Base-by-base conservation (phyloP, 2,797 vertebrate species). In the Craterocephalus amniculus region DNA sequence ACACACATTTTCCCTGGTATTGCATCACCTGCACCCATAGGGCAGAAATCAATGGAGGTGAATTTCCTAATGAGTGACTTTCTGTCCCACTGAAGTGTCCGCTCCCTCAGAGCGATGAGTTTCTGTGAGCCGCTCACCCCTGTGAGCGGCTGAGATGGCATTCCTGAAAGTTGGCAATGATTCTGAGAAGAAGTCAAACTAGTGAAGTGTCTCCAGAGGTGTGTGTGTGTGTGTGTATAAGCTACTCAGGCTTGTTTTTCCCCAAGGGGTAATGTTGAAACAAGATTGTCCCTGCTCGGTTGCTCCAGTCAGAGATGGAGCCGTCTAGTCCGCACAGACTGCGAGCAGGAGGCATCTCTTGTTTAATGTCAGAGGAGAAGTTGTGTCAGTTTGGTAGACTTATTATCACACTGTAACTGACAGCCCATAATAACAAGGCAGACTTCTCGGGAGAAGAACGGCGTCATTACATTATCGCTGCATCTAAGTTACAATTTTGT, bases 31-130 rank as follows among this genome's bases (percentile, higher is more conserved):
- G 56, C 56, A 38, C 64, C 72, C 65, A 60, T 0, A 76, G 79
- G 75, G 69, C 35, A 76, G 73, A 81, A 89, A 84, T 87, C 81
- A 66, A 84, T 88, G 67, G 68, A 81, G 83, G 87, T 86, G 63
- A 87, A 91, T 87, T 78, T 68, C 71, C 58, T 78, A 79, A 80
- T 24, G 59, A 82, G 80, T 58, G 63, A 51, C 70, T 89, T 81
- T 81, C 78, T 79, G 61, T 76, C 76, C 66, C 64, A 64, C 62
- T 80, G 66, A 78, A 73, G 61, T 56, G 73, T 58, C 61, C 13
- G 24, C 4, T 69, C 76, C 60, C 36, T 83, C 71, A 74, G 72
- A 69, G 60, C 68, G 86, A 84, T 83, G 78, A 76, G 62, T 72
- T 63, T 79, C 83, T 79, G n/a, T n/a, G n/a, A n/a, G n/a, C n/a